These are phyloP conservation scores for Sphinx pinastri DNA, from an alignment of 2,888 invertebrate species.

Conservation along the genomic window DNA sequence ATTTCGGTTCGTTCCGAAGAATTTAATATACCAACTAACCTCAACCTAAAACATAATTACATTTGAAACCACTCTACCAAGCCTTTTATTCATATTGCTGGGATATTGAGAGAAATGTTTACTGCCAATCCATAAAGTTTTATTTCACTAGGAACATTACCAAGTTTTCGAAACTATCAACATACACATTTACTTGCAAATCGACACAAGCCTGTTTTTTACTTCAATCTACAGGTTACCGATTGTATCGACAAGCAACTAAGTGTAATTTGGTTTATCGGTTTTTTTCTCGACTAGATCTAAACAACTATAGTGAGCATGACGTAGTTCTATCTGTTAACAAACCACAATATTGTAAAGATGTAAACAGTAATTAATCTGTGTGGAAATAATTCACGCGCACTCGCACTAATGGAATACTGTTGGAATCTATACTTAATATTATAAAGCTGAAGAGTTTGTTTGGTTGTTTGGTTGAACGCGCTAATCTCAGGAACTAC, in stretches of 20 bases:
- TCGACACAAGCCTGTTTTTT: slow-evolving; percentile 41
- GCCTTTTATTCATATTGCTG: not conserved
- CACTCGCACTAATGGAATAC: slow-evolving; percentile 10
- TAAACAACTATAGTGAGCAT: slow-evolving; percentile 33
- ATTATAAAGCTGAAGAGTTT: too few relatives aligned
- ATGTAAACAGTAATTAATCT: slow-evolving; percentile 21
- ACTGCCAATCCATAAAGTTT: slow-evolving; percentile 2
- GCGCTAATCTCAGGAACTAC: too few relatives aligned
- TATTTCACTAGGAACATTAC: slow-evolving; percentile 2
- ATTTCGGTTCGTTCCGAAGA: not conserved
- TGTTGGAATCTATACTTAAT: too few relatives aligned
- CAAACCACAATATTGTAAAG: slow-evolving; percentile 17
- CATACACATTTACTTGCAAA: slow-evolving; percentile 61
- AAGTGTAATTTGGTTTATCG: slow-evolving; percentile 41
- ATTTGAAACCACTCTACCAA: not conserved
- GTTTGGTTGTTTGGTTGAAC: too few relatives aligned
- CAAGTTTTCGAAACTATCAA: not conserved
- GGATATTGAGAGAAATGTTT: not conserved
- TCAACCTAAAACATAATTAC: not conserved
- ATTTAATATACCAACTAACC: not conserved
- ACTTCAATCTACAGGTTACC: not conserved
- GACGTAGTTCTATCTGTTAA: slow-evolving; percentile 37
- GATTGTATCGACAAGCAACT: slow-evolving; percentile 47
- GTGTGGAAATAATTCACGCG: slow-evolving; percentile 20
- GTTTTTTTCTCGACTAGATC: not conserved